Conservation (phyloP, 2,888 invertebrate species). For the Apotomis turbidana region DNA sequence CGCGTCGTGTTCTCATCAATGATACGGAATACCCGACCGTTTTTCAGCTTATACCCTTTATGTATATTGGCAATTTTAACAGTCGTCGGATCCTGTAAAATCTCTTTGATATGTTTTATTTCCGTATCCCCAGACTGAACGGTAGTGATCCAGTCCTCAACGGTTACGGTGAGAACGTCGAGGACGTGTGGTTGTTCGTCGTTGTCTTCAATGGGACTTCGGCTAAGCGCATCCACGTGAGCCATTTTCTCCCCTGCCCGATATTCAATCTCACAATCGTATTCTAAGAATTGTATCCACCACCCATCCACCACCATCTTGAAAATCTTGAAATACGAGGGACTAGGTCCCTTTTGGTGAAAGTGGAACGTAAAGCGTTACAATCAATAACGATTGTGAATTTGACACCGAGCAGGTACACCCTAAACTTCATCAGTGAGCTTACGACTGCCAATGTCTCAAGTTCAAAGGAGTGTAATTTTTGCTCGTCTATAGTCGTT, state of each 20-base stretch:
- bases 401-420: slow-evolving; percentile 41
- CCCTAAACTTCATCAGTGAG: slow-evolving; percentile 38
- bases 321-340: slow-evolving; percentile 41
- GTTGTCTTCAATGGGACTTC: background rate
- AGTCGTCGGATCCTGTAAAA: background rate
- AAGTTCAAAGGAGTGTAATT: slow-evolving; percentile 35
- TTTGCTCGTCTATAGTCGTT: slow-evolving; percentile 19
- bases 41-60: slow-evolving; percentile 35
- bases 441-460: slow-evolving; percentile 36
- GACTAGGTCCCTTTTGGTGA: slow-evolving; percentile 33
- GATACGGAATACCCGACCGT: slow-evolving; percentile 18
- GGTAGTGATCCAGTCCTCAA: slow-evolving; percentile 36
- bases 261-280: slow-evolving; percentile 20
- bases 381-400: slow-evolving; percentile 45
- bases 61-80: background rate
- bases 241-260: slow-evolving; percentile 19
- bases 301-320: too few species aligned
- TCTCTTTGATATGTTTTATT: slow-evolving; percentile 1
- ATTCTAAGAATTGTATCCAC: slow-evolving; percentile 30
- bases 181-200: slow-evolving; percentile 2
- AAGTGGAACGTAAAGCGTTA: slow-evolving; percentile 33
- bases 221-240: slow-evolving; percentile 28
- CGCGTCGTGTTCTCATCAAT: slow-evolving; percentile 6
- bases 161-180: slow-evolving; percentile 18
- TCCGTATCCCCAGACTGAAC: slow-evolving; percentile 34